Percentiles rank a stretch among this genome's conserved stretches.
Conservation (phyloP, 30 jellyfish, hydroid and myxozoan genomes). For the Phacellophora camtschatica region DNA sequence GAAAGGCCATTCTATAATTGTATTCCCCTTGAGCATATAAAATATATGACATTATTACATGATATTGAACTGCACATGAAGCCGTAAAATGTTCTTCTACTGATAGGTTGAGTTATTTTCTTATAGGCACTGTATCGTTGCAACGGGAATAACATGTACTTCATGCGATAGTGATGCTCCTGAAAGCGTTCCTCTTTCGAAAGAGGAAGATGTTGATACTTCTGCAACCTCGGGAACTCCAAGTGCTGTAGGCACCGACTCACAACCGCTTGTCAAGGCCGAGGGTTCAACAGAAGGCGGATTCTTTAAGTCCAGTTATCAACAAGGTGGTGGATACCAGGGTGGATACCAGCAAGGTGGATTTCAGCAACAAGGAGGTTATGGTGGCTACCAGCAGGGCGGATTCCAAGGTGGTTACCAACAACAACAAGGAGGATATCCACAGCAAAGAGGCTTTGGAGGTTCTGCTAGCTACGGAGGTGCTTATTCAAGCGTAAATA, state of each 20-base stretch:
- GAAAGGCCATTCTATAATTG: no score
- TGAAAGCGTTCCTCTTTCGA: conserved; percentile 44
- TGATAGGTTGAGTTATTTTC: no score
- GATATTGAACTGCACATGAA: no score
- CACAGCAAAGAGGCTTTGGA: neutral
- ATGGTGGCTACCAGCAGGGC: neutral
- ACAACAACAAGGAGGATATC: conserved; percentile 14
- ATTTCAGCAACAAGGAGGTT: neutral
- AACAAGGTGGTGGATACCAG: conserved; percentile 10
- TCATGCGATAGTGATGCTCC: conserved; percentile 77
- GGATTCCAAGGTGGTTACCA: conserved; percentile 4
- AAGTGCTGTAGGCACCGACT: conserved; percentile 52
- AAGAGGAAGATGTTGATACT: conserved; percentile 36
- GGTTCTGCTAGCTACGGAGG: conserved; percentile 6
- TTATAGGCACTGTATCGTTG: conserved; percentile 88
- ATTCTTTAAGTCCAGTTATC: conserved; percentile 33
- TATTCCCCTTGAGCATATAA: no score
- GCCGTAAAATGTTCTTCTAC: no score
- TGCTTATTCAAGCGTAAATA: conserved; percentile 13
- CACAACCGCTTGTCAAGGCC: conserved; percentile 39
- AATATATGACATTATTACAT: no score
- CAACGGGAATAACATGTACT: conserved; percentile 85
- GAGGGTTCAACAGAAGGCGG: conserved; percentile 56
- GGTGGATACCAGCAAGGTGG: neutral
- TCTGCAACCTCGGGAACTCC: conserved; percentile 46